Base-by-base conservation (phyloP, 1,140 invertebrate species). In the Notospermus geniculatus region DNA sequence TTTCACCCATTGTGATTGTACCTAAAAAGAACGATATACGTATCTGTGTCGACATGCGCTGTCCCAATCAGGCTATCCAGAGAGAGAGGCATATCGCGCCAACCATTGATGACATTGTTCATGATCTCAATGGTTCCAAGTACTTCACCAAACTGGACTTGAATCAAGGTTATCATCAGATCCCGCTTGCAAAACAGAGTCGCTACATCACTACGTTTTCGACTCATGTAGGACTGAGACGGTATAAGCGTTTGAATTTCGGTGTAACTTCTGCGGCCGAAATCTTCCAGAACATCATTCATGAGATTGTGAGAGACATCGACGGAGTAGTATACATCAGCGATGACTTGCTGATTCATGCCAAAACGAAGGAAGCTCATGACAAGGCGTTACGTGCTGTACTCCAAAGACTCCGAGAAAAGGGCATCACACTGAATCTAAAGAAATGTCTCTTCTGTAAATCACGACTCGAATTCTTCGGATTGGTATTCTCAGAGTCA, bases 11-110 rank as follows among this genome's bases (percentile, higher is more conserved):
- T 11, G 69, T 73, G 2, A 58, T 70, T 4, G 53, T 62, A 9
- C 65, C 69, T 13, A 72, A 74, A 53, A 60, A 60, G 22, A 53
- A 15, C 32, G 62, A 69, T 30, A 57, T 59, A 11, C 13, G 69
- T 17, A 39, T 71, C 1, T 69, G 66, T 50, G 68, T 73, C 0
- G 66, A 71, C 22, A 71, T 69, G 70, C 52, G 54, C n/a, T 29
- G 54, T 23, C 61, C 65, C 1, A 67, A 69, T 52, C 19, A 59
- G 28, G 62, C 59, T n/a, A 64, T 68, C 2, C 36, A 28, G 25
- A 4, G 68, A 9, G 65, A 69, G 50, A 54, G 59, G 13, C 60
- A 68, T 39, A 39, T 52, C 1, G 66, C 63, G 23, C 70, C 70
- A 28, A 68, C 66, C 17, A 56, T 64, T 1, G 66, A 70, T 45